Evolutionary conservation across 2,113 vertebrate genomes (phyloP), one percentile per base, ranked within the genome.

Genomic region (Hemibagrus wyckioides): DNA sequence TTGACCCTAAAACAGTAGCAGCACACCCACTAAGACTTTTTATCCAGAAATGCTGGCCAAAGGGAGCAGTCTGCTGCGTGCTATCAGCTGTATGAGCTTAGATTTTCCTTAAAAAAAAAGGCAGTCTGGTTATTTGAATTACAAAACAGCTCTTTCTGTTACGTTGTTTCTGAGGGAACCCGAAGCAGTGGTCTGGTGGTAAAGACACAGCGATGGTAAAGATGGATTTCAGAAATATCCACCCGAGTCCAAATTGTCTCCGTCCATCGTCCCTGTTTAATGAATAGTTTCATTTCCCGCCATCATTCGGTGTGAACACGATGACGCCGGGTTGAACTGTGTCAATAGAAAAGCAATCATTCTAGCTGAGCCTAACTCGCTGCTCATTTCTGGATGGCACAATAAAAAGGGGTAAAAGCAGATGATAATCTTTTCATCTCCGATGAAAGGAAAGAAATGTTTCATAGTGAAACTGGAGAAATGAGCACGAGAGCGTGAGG

Each of bases 1-100:
- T 19, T 75, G 77, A 85, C 41, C 33, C 63, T 85, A n/a, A 88
- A 86, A 82, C 80, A 63, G 77, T 85, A 88, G 65, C 67, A 36
- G 54, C 17, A 25, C 65, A 50, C 80, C 56, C 54, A 36, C 54
- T 13, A 76, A 81, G 30, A 4, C 52, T 36, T 73, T 76, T 69
- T 8, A 25, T 25, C 5, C 56, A 79, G 57, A 15, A 84, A 81
- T 71, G 33, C 54, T 21, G 8, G 59, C 50, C 75, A 83, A 57
- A 84, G 6, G 21, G 61, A 59, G 28, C 63, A 81, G 77, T n/a
- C 33, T 56, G 13, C 73, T 85, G 33, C 59, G 19, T 41, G 59
- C 75, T 81, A 59, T 81, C 59, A 33, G 41, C 81, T 83, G 59
- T 83, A 63, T 50, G 59, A 63, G 36, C 28, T 36, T 81, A 36